These are phyloP conservation scores for Ferdinandea cuprea DNA, from an alignment of 2,888 invertebrate genomes.

Conservation along the genomic window DNA sequence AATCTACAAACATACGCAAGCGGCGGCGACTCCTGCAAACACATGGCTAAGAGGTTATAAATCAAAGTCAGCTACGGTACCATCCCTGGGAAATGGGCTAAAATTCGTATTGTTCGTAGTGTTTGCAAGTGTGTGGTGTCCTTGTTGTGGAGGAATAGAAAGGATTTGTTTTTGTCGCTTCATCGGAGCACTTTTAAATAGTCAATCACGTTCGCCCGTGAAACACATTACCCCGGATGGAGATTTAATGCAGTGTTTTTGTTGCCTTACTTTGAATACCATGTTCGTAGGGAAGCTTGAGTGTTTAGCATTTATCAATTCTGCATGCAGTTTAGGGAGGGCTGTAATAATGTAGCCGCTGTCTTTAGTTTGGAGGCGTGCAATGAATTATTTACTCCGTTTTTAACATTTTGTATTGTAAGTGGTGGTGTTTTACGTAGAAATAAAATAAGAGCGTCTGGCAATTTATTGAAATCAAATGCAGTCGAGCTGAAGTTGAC, in stretches of 20 bases:
- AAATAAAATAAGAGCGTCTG: neutral
- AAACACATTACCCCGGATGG: constrained; percentile 59
- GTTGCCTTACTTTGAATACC: constrained; percentile 24
- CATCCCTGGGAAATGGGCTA: neutral
- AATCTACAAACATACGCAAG: constrained; percentile 47
- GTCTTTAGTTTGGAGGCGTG: neutral
- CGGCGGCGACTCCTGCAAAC: constrained; percentile 8
- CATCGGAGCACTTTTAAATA: constrained; percentile 45
- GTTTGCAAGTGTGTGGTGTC: constrained; percentile 36
- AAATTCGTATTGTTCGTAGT: constrained; percentile 24
- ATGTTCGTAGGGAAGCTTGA: constrained; percentile 16
- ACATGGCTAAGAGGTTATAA: constrained; percentile 32
- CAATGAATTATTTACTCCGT: neutral
- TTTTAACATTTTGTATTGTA: constrained; percentile 4
- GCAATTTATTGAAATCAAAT: constrained; percentile 7
- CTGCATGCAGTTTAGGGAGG: neutral
- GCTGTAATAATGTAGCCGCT: neutral
- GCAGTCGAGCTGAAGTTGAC: neutral
- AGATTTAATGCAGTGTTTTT: constrained; percentile 48
- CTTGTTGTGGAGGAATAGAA: constrained; percentile 9
- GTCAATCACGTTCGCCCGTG: constrained; percentile 55
- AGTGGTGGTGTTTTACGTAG: neutral
- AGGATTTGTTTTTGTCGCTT: constrained; percentile 18
- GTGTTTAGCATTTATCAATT: constrained; percentile 44
- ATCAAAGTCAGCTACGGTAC: constrained; percentile 61